Conservation (phyloP, 2,113 vertebrate genomes). For the Leiothrix lutea region DNA sequence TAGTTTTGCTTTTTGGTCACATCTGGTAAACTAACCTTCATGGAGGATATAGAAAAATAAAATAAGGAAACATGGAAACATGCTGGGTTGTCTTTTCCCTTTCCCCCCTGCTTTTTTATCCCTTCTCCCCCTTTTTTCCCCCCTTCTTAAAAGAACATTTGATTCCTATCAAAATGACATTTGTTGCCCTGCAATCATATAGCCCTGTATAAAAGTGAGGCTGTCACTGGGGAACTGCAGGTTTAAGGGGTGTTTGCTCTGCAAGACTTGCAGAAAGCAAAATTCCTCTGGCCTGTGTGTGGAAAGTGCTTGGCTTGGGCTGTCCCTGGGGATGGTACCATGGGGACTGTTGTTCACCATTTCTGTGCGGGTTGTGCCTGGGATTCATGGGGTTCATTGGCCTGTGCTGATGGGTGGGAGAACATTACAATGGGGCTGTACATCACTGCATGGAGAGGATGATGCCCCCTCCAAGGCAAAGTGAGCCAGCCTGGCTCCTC, state of each 20-base stretch:
- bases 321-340: not conserved
- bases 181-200: not conserved
- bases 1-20: not conserved
- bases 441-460: not conserved
- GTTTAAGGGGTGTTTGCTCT: not conserved
- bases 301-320: not conserved
- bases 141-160: not conserved
- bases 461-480: not conserved
- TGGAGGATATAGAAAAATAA: not conserved
- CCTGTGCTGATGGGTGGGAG: not conserved
- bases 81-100: rapidly evolving
- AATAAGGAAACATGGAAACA: not conserved
- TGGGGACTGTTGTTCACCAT: not conserved
- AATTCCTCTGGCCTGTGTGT: not conserved
- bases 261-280: not conserved
- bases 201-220: not conserved
- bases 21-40: not conserved
- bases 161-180: slow-evolving; percentile 5
- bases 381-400: not conserved
- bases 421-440: not conserved
- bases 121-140: not conserved
- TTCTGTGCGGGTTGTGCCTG: not conserved
- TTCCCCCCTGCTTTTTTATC: not conserved
- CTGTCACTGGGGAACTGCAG: not conserved
- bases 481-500: not conserved